A percentile compares a stretch with the other conserved stretches of the same genome.
Evolutionary conservation across 2,888 invertebrate species (phyloP).

Genomic region (Lasioglossum zephyrum): DNA sequence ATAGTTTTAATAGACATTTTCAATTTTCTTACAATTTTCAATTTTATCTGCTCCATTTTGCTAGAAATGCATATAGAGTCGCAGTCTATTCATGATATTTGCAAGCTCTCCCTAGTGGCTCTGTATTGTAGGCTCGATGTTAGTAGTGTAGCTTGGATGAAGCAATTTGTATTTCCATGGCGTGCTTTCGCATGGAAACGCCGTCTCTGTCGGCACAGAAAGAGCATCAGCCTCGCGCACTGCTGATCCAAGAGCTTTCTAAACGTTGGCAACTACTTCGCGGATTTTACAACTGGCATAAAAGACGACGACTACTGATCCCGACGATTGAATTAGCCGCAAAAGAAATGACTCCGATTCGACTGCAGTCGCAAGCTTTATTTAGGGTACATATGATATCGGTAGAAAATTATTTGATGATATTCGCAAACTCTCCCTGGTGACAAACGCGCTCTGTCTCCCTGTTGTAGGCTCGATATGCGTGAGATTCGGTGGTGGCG

Average conservation of each 20-base stretch:
- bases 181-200: background rate
- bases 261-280: background rate
- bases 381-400: conserved; percentile 26
- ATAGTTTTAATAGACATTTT: too few species aligned
- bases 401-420: conserved; percentile 44
- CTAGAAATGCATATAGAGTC: too few species aligned
- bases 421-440: background rate
- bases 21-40: too few species aligned
- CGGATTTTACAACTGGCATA: conserved; percentile 30
- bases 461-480: background rate
- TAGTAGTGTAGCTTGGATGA: too few species aligned
- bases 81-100: too few species aligned
- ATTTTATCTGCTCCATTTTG: too few species aligned
- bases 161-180: background rate
- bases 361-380: conserved; percentile 52
- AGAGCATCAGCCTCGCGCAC: background rate
- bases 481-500: background rate
- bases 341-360: conserved; percentile 3
- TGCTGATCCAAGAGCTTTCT: background rate
- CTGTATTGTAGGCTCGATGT: too few species aligned
- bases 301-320: background rate
- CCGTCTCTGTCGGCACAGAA: background rate
- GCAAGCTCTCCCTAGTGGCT: too few species aligned
- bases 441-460: background rate
- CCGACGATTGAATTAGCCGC: background rate